phyloP scores from a whole-genome alignment of 2,888 invertebrate species.

The Protodeltote pygarga region DNA sequence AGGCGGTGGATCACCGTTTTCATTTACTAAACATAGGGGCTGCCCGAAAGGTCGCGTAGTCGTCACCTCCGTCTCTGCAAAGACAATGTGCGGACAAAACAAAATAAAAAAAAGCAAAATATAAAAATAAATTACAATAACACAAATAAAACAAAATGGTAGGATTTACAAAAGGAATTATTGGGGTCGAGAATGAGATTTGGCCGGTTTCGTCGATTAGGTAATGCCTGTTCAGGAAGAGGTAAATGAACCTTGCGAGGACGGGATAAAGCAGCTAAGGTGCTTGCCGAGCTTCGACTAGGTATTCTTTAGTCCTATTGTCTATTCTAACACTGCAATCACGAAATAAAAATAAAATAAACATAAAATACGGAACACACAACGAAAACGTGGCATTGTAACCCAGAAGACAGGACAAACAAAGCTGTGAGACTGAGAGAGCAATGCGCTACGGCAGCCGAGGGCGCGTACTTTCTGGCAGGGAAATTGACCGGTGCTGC shows the following conservation, averaged over 20 bases:
- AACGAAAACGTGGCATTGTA: conserved; percentile 79
- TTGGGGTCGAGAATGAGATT: conserved; percentile 41
- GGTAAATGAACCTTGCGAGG: conserved; percentile 67
- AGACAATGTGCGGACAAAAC: conserved; percentile 75
- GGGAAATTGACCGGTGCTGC: conserved; percentile 94
- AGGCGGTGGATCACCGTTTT: conserved; percentile 85
- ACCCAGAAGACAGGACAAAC: conserved; percentile 80
- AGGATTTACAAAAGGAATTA: conserved; percentile 49
- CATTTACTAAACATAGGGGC: conserved; percentile 90
- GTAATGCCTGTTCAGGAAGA: conserved; percentile 54
- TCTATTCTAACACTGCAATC: conserved; percentile 82
- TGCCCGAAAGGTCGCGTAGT: conserved; percentile 92
- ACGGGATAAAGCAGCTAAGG: conserved; percentile 79
- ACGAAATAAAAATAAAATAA: conserved; percentile 72
- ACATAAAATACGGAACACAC: conserved; percentile 77
- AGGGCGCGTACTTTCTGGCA: conserved; percentile 93
- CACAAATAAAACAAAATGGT: conserved; percentile 53
- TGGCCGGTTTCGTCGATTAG: conserved; percentile 48
- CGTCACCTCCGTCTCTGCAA: conserved; percentile 86
- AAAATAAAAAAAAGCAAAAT: conserved; percentile 72
- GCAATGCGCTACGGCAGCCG: conserved; percentile 78
- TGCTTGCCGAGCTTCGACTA: conserved; percentile 79
- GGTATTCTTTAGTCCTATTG: conserved; percentile 70
- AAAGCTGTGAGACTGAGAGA: conserved; percentile 82
- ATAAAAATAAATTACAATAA: conserved; percentile 51